A percentile compares a stretch with the other conserved stretches of the same genome.
These are phyloP conservation scores for Notospermus geniculatus DNA, from an alignment of 1,140 invertebrate species.

Conservation along the genomic window DNA sequence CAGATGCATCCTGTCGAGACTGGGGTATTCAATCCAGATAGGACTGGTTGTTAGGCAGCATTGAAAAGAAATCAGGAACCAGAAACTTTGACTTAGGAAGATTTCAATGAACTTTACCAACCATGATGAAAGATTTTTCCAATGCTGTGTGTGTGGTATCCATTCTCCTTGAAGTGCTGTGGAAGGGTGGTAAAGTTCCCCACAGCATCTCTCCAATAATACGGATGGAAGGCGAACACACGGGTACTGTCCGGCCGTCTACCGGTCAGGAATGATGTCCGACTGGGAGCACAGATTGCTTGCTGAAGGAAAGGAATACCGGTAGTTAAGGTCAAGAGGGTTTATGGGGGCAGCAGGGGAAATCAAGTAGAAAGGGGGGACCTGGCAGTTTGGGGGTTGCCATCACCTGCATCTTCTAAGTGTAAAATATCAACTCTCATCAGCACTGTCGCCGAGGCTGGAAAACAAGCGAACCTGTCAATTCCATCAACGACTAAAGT, in stretches of 20 bases:
- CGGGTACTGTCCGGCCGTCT: constrained; percentile 76
- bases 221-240: constrained; percentile 74
- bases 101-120: constrained; percentile 17
- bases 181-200: constrained; percentile 85
- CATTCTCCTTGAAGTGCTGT: constrained; percentile 78
- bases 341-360: neutral
- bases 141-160: constrained; percentile 76
- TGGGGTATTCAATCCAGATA: too few relatives aligned
- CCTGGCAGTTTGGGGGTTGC: too few relatives aligned
- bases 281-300: constrained; percentile 83
- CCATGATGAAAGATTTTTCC: constrained; percentile 83
- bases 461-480: too few relatives aligned
- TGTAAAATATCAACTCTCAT: too few relatives aligned
- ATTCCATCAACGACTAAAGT: too few relatives aligned
- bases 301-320: constrained; percentile 68
- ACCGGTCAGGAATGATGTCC: constrained; percentile 82
- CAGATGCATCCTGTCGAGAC: too few relatives aligned
- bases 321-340: neutral
- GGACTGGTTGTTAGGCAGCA: too few relatives aligned
- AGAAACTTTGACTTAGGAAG: too few relatives aligned
- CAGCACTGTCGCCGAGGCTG: too few relatives aligned
- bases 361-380: neutral
- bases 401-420: too few relatives aligned
- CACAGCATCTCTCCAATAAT: constrained; percentile 73
- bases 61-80: too few relatives aligned